Evolutionary conservation across 2,888 invertebrate genomes (phyloP).

Genomic region (Ypsolopha sequella): DNA sequence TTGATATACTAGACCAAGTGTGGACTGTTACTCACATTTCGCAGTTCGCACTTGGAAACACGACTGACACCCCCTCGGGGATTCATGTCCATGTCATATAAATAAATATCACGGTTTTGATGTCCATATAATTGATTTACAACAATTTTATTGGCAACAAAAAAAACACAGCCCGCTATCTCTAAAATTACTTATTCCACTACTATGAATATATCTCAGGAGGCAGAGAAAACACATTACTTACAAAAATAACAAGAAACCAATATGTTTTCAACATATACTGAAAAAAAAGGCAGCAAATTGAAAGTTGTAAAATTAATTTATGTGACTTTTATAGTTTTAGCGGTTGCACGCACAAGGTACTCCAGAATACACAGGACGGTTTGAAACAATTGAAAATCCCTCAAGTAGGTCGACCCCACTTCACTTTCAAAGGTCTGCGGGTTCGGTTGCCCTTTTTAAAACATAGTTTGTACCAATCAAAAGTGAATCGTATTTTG

Average conservation of each 20-base stretch:
- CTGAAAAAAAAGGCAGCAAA: constrained; percentile 10
- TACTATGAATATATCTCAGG: too few species aligned
- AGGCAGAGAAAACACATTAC: too few species aligned
- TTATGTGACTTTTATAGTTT: constrained; percentile 37
- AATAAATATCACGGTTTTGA: too few species aligned
- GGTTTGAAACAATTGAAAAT: constrained; percentile 34
- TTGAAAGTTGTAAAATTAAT: constrained; percentile 15
- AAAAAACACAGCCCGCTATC: too few species aligned
- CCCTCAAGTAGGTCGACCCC: constrained; percentile 44
- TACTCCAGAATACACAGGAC: constrained; percentile 31
- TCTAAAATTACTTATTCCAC: too few species aligned
- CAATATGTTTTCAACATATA: background rate
- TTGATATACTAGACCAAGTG: too few species aligned
- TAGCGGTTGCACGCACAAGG: constrained; percentile 34
- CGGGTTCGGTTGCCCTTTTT: constrained; percentile 24
- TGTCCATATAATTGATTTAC: too few species aligned
- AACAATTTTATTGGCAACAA: too few species aligned
- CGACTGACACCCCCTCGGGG: too few species aligned
- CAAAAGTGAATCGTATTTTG: constrained; percentile 5
- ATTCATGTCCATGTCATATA: too few species aligned
- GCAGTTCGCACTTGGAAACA: too few species aligned
- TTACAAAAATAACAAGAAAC: background rate
- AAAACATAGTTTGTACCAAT: constrained; percentile 14
- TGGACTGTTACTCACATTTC: too few species aligned
- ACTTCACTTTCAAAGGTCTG: constrained; percentile 29